Conservation (phyloP, 2,797 vertebrate species). For the Trematomus bernacchii region DNA sequence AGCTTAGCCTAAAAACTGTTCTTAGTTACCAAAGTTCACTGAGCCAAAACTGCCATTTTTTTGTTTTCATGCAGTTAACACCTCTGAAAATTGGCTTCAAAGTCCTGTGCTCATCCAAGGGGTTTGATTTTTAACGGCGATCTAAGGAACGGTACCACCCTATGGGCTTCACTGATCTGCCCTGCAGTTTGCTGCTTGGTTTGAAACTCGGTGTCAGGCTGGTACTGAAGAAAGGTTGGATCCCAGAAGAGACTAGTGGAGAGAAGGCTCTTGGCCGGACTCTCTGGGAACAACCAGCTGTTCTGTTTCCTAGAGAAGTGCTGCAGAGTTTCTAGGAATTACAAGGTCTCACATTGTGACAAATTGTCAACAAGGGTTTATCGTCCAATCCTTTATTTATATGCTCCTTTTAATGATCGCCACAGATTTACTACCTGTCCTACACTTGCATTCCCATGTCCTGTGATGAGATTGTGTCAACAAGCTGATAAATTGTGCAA, state of each 20-base stretch:
- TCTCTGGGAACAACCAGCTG: constrained; percentile 27
- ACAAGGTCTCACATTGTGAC: constrained; percentile 36
- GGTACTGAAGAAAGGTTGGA: neutral
- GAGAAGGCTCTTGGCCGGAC: constrained; percentile 33
- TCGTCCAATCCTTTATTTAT: constrained; percentile 6
- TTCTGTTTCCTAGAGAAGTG: constrained; percentile 52
- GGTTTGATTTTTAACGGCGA: too few relatives aligned
- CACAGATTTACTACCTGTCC: neutral
- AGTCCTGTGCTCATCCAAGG: too few relatives aligned
- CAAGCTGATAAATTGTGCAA: neutral
- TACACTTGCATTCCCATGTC: neutral
- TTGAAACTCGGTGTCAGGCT: neutral
- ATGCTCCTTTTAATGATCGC: neutral
- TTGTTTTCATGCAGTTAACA: too few relatives aligned
- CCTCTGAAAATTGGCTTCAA: too few relatives aligned
- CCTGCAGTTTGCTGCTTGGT: too few relatives aligned
- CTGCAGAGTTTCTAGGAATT: constrained; percentile 59
- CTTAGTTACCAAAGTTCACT: too few relatives aligned
- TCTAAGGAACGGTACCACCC: too few relatives aligned
- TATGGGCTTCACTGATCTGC: too few relatives aligned
- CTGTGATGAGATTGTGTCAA: neutral
- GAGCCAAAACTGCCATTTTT: too few relatives aligned
- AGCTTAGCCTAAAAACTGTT: too few relatives aligned
- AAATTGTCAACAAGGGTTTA: constrained; percentile 20
- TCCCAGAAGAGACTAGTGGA: constrained; percentile 9